phyloP scores from a whole-genome alignment of 1,140 invertebrate genomes.

The Saccostrea glomerata region DNA sequence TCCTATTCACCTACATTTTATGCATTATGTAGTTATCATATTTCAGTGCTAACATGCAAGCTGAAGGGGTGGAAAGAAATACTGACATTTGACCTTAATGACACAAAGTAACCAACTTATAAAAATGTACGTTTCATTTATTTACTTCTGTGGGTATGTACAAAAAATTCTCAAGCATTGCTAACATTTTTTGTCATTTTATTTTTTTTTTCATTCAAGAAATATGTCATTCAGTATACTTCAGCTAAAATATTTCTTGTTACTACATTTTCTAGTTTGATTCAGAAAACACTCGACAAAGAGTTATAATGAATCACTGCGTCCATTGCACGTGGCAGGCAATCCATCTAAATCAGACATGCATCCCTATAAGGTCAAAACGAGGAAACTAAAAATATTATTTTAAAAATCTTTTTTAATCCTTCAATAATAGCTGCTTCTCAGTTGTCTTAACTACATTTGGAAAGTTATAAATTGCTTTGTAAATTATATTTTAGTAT shows the following conservation, averaged over 20 bases:
- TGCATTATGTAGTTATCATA: not conserved
- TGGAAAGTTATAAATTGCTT: not conserved
- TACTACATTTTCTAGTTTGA: not conserved
- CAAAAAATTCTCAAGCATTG: not conserved
- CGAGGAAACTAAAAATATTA: not conserved
- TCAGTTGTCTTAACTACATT: not conserved
- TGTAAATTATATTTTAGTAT: not conserved
- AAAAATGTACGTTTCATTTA: not conserved
- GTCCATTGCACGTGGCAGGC: not conserved
- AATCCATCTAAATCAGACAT: too few relatives aligned
- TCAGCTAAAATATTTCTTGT: not conserved
- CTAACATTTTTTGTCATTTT: not conserved
- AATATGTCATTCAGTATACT: not conserved
- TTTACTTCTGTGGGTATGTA: not conserved
- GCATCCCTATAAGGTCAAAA: not conserved
- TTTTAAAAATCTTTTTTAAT: not conserved
- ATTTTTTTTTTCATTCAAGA: not conserved
- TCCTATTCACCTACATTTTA: not conserved
- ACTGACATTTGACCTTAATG: not conserved
- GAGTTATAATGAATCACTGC: not conserved
- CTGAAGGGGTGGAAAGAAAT: not conserved
- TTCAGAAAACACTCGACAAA: not conserved
- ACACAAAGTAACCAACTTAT: not conserved
- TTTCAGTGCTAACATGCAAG: not conserved
- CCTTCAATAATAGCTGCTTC: not conserved